Evolutionary conservation across 2,113 vertebrate species (phyloP), one percentile per base, ranked within the genome.

Genomic region (Octodon degus): DNA sequence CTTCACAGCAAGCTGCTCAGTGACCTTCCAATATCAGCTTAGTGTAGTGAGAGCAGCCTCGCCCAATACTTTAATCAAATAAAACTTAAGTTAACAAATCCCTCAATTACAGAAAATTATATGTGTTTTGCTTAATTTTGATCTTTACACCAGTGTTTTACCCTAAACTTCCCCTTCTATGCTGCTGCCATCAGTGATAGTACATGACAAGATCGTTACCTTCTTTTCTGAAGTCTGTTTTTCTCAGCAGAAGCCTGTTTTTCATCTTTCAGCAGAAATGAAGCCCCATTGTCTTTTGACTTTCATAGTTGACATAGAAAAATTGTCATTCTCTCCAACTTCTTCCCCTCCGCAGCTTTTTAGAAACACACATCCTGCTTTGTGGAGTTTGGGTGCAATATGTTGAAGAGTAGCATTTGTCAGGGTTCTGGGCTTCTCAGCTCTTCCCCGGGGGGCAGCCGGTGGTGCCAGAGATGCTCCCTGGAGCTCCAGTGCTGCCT

Each of bases 61-160:
- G 88, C 97, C 65, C 47, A 85, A 60, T 62, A 92, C 60, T 58
- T 63, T 14, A 40, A 93, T 77, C 37, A 43, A 25, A 67, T 72
- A 76, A 95, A 84, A 96, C 14, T 91, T 95, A 96, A 89, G 88
- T 77, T 94, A 79, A 76, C 40, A 88, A 90, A 91, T 91, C 90
- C 84, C 72, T 96, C 86, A 92, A 94, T 98, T 97, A 96, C 96
- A 97, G 97, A 98, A 98, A 93, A 98, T 98, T 98, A 98, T 86
- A 76, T 0, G 86, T 97, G 27, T 96, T 98, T 97, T 98, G 97
- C 96, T 84, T 58, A 58, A 63, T 63, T 63, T 63, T 63, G 24
- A 24, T 63, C 9, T 98, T 86, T 84, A 89, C 93, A 92, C 58
- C 86, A 74, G 40, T 12, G 95, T 98, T 98, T 97, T 17, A 22